Evolutionary conservation across 2,797 vertebrate species (phyloP).

Genomic region (Macroramphosus scolopax): DNA sequence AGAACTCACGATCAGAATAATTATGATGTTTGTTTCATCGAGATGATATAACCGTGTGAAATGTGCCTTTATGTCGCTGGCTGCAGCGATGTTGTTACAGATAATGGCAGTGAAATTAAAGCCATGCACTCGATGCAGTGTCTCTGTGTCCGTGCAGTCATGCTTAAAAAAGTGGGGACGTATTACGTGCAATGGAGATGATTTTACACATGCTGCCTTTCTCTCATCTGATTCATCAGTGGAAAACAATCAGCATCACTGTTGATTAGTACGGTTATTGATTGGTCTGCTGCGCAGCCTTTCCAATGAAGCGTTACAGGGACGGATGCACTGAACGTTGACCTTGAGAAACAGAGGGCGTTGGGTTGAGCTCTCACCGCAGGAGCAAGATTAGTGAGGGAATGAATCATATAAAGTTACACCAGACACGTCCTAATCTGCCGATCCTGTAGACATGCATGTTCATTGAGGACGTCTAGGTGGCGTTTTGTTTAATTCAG

Average conservation of each 20-base stretch:
- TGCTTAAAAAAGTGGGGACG: not conserved
- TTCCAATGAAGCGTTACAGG: slow-evolving; percentile 65
- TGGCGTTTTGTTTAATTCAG: slow-evolving; percentile 28
- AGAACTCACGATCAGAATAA: slow-evolving; percentile 35
- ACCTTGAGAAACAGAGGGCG: slow-evolving; percentile 73
- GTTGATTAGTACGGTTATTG: slow-evolving; percentile 78
- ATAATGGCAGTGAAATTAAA: slow-evolving; percentile 49
- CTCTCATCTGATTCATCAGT: slow-evolving; percentile 58
- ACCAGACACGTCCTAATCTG: slow-evolving; percentile 8
- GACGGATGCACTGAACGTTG: slow-evolving; percentile 54
- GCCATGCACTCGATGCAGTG: slow-evolving; percentile 8
- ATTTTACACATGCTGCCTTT: slow-evolving; percentile 35
- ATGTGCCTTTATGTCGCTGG: slow-evolving; percentile 16
- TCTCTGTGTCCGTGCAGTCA: slow-evolving; percentile 1
- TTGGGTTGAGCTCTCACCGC: slow-evolving; percentile 26
- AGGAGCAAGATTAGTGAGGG: slow-evolving; percentile 23
- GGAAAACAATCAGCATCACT: slow-evolving; percentile 73
- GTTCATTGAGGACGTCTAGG: slow-evolving; percentile 26
- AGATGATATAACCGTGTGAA: slow-evolving; percentile 17
- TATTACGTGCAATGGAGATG: slow-evolving; percentile 22
- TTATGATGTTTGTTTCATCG: slow-evolving; percentile 52
- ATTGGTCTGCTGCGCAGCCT: slow-evolving; percentile 70
- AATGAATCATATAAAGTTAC: slow-evolving; percentile 22
- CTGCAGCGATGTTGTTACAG: slow-evolving; percentile 20
- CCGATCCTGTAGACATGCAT: slow-evolving; percentile 23